These are phyloP conservation scores for Drosophila albomicans DNA, from an alignment of 1,140 invertebrate genomes.

Conservation along the genomic window DNA sequence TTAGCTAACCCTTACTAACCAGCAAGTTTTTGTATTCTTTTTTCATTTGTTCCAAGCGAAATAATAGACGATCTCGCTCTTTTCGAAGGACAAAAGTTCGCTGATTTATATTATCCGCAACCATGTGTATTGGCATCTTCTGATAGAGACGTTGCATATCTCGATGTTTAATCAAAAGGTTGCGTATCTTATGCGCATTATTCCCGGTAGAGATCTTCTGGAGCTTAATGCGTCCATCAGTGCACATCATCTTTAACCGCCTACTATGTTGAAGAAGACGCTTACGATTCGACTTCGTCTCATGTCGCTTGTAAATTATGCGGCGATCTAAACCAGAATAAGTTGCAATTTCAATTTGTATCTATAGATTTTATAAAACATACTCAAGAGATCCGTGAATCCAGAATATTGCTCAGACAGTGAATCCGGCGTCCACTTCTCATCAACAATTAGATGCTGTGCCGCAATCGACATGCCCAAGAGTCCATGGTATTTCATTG, in stretches of 20 bases:
- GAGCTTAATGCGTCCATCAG: constrained; percentile 71
- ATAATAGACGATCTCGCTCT: constrained; percentile 72
- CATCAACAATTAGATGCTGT: constrained; percentile 71
- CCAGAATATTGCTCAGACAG: constrained; percentile 66
- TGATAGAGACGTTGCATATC: constrained; percentile 76
- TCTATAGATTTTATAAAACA: constrained; percentile 8
- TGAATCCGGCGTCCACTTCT: constrained; percentile 67
- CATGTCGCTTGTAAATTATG: constrained; percentile 61
- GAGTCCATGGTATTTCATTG: constrained; percentile 69
- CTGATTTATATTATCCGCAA: constrained; percentile 81
- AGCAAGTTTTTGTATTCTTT: constrained; percentile 49
- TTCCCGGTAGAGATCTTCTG: constrained; percentile 63
- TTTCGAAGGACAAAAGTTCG: constrained; percentile 80
- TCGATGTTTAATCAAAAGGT: constrained; percentile 72
- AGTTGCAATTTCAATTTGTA: background rate
- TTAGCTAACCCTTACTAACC: constrained; percentile 22
- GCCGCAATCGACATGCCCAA: constrained; percentile 64
- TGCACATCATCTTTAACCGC: constrained; percentile 61
- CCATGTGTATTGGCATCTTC: constrained; percentile 76
- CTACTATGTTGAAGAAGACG: constrained; percentile 42
- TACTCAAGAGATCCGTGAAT: constrained; percentile 71
- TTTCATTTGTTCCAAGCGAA: constrained; percentile 61
- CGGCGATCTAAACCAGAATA: constrained; percentile 49
- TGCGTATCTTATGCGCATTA: constrained; percentile 68
- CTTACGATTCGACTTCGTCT: constrained; percentile 56